These are phyloP conservation scores for Xiphydria camelus DNA, from an alignment of 2,888 invertebrate species.

Conservation along the genomic window DNA sequence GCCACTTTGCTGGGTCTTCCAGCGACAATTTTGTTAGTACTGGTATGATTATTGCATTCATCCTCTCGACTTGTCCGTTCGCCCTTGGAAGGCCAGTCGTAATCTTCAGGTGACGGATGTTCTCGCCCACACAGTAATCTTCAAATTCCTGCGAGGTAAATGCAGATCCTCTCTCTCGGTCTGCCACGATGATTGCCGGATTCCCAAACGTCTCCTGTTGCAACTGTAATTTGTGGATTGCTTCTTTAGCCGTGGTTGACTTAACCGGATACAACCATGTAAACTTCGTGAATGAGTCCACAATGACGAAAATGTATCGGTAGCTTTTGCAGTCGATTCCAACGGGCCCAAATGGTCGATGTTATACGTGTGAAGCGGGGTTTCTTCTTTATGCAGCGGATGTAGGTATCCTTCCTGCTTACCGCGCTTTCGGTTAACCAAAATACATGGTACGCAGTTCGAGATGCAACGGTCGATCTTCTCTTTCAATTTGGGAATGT, in stretches of 20 bases:
- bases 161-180: no score
- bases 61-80: slow-evolving; percentile 48
- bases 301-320: slow-evolving; percentile 12
- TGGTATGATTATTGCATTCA: slow-evolving; percentile 36
- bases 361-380: slow-evolving; percentile 11
- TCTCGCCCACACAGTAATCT: slow-evolving; percentile 43
- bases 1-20: slow-evolving; percentile 39
- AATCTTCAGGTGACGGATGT: slow-evolving; percentile 38
- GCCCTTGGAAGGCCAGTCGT: slow-evolving; percentile 42
- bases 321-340: slow-evolving; percentile 14
- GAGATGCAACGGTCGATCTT: slow-evolving; percentile 12
- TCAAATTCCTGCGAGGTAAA: slow-evolving; percentile 43
- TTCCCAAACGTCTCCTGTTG: slow-evolving; percentile 48
- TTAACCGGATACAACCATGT: slow-evolving; percentile 14
- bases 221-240: slow-evolving; percentile 33
- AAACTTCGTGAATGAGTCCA: slow-evolving; percentile 15
- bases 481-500: slow-evolving; percentile 8
- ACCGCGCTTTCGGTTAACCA: slow-evolving; percentile 13
- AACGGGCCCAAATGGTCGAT: slow-evolving; percentile 17
- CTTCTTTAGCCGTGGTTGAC: slow-evolving; percentile 11
- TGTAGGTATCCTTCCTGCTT: slow-evolving; percentile 17
- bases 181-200: slow-evolving; percentile 43
- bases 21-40: slow-evolving; percentile 41
- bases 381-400: slow-evolving; percentile 13
- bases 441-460: slow-evolving; percentile 18